Evolutionary conservation across 1,140 invertebrate genomes (phyloP).

Genomic region (Tetramorium simillimum): DNA sequence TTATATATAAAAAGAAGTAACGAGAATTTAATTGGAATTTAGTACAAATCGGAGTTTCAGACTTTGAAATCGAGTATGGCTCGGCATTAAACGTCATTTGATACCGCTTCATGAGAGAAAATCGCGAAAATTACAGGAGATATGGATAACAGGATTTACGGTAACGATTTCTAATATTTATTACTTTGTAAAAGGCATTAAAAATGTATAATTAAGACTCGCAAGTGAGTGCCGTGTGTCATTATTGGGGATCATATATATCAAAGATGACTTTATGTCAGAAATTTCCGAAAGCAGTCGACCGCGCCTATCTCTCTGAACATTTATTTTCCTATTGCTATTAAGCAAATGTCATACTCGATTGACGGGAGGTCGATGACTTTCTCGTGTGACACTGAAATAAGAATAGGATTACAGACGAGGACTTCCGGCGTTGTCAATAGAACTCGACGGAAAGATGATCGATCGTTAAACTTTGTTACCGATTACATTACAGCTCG

Average conservation of each 20-base stretch:
- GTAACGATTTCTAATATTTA: background rate
- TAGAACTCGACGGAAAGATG: background rate
- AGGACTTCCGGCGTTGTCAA: conserved; percentile 4
- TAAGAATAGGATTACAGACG: conserved; percentile 17
- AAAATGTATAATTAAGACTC: background rate
- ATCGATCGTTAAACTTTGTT: conserved; percentile 26
- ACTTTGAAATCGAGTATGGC: background rate
- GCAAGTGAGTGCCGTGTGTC: background rate
- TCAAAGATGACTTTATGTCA: background rate
- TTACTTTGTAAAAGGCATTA: background rate
- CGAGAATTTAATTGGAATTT: conserved; percentile 34
- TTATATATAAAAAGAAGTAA: conserved; percentile 27
- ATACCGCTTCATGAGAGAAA: background rate
- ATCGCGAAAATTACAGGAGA: background rate
- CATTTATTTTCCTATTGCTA: conserved; percentile 12
- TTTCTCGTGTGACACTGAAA: conserved; percentile 5
- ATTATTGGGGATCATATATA: background rate
- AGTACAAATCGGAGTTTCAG: background rate
- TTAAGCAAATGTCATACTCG: conserved; percentile 9
- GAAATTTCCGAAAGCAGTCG: background rate
- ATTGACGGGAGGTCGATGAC: conserved; percentile 23
- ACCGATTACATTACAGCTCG: background rate
- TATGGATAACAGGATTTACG: background rate
- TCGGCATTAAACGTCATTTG: background rate
- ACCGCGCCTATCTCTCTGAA: background rate